Percentiles rank a stretch among this genome's conserved stretches.
phyloP scores from a whole-genome alignment of 2,113 vertebrate species.

The Ranitomeya imitator region DNA sequence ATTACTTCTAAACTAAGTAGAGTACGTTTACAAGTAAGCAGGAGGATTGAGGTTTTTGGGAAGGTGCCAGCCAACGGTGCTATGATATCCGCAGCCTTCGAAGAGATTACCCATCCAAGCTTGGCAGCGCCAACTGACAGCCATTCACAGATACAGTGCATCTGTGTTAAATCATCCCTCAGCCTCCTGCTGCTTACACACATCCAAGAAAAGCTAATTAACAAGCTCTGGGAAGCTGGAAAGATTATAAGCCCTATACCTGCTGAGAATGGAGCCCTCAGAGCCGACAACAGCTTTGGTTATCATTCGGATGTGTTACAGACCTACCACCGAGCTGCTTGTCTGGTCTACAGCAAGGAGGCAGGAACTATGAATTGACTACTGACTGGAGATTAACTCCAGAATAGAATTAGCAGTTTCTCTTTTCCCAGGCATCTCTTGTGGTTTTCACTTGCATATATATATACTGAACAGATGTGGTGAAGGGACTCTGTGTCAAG shows the following conservation, averaged over 20 bases:
- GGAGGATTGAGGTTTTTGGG: background rate
- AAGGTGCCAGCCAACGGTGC: conserved; percentile 10
- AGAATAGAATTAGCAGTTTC: background rate
- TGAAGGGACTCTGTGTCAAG: background rate
- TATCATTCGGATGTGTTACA: conserved; percentile 26
- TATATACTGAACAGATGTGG: conserved; percentile 2
- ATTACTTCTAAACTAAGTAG: background rate
- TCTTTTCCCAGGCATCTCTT: background rate
- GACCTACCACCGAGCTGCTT: background rate
- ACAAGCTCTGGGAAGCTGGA: background rate
- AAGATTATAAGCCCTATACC: background rate
- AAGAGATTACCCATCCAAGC: conserved; percentile 15
- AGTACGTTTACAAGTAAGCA: background rate
- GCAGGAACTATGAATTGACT: background rate
- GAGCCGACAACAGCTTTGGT: conserved; percentile 16
- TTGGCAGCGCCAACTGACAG: conserved; percentile 11
- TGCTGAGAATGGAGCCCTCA: background rate
- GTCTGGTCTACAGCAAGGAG: background rate
- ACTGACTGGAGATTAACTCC: too few relatives aligned
- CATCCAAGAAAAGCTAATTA: conserved; percentile 50
- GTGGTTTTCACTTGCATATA: background rate
- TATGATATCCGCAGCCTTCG: conserved; percentile 2
- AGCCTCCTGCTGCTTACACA: conserved; percentile 1
- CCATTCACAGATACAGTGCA: conserved; percentile 44
- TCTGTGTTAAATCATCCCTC: conserved; percentile 35